Evolutionary conservation across 92 coral and sea anemone species (phyloP).

Genomic region (Porites divaricata): DNA sequence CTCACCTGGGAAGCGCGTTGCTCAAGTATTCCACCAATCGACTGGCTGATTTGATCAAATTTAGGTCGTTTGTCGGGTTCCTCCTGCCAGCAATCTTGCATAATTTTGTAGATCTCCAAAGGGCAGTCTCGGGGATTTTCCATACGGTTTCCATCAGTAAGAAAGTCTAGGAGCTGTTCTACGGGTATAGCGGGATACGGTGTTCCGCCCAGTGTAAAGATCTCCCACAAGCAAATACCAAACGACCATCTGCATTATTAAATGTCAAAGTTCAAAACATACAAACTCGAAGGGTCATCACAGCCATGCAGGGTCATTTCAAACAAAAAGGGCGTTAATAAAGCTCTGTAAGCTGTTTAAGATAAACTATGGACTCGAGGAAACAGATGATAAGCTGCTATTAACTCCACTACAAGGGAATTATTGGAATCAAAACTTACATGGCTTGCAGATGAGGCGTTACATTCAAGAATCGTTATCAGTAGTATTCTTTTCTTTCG

Average conservation of each 20-base stretch:
- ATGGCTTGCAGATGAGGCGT: no score
- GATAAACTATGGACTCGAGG: no score
- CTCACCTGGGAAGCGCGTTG: constrained; percentile 76
- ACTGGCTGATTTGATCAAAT: constrained; percentile 63
- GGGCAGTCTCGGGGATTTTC: constrained; percentile 86
- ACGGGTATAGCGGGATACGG: constrained; percentile 87
- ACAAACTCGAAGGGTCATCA: background rate
- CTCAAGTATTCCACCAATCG: constrained; percentile 78
- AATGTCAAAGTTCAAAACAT: background rate
- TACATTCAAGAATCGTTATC: no score
- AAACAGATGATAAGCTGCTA: no score
- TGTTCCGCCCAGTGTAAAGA: constrained; percentile 88
- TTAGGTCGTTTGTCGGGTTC: constrained; percentile 72
- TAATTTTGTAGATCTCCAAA: constrained; percentile 78
- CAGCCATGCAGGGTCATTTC: no score
- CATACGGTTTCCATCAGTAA: constrained; percentile 87
- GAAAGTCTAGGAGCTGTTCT: constrained; percentile 72
- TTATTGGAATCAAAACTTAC: no score
- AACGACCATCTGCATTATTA: constrained; percentile 82
- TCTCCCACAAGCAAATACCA: constrained; percentile 92
- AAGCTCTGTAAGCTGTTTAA: no score
- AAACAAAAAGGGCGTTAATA: no score
- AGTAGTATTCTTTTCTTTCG: no score
- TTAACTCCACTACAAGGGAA: no score
- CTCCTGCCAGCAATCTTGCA: constrained; percentile 91